Base-by-base conservation (phyloP, 2,888 invertebrate species). In the Oscheius myriophilus region DNA sequence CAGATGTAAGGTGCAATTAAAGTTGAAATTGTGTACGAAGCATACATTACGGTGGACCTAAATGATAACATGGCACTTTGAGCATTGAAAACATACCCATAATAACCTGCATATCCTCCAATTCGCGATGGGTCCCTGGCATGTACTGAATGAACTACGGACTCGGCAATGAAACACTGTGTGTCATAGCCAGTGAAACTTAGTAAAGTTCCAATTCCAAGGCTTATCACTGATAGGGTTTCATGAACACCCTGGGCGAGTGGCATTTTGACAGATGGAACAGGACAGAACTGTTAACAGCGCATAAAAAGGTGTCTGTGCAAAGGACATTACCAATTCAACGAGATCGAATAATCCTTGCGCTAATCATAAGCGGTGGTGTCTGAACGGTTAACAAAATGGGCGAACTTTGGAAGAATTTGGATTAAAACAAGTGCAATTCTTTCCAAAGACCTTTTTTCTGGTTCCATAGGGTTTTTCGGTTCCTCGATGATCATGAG, bases 41-140 rank as follows among this genome's bases (percentile, higher is more conserved):
- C 66, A 26, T 66, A 66, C 42, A 66, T 41, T 21, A 58, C 66
- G 4, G 66, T 58, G 6, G 51, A 49, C 11, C 57, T 66, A 26
- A 49, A n/a, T n/a, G n/a, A n/a, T n/a, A 33, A 33, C 33, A 3
- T 33, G 3, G 3, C 9, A 33, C 9, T 6, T 33, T 33, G 33
- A 33, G 9, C 33, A 3, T 33, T 9, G 3, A 33, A 9, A 33
- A 33, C 55, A 42, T 53, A 65, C 64, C 64, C 64, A 18, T 65
- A 65, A 39, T 65, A 65, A 16, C 64, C 64, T 18, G 64, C 64
- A 65, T 65, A 55, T n/a, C 45, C 64, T 41, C 53, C 64, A n/a
- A 65, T 65, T 42, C 52, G 64, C 12, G 54, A 9, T 7, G 64
- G 64, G 21, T 45, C 39, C 21, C 64, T 18, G 16, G 26, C 45